Percentiles rank a stretch among this genome's conserved stretches.
Evolutionary conservation across 2,888 invertebrate genomes (phyloP).

Genomic region (Nephrotoma appendiculata): DNA sequence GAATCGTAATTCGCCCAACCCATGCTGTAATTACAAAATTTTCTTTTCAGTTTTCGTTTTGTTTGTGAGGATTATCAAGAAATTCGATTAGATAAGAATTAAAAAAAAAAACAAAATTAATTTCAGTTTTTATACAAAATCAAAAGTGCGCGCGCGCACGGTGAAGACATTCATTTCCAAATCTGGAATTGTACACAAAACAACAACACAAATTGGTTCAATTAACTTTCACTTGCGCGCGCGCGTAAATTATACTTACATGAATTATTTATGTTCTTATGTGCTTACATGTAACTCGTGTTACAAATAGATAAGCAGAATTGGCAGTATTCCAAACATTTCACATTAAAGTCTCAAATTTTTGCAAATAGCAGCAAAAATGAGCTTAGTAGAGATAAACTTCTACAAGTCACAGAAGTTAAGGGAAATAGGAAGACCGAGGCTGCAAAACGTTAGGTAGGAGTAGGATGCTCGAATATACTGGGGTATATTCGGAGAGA

Average conservation of each 20-base stretch:
- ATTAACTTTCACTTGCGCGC: not conserved
- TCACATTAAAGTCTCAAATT: no score
- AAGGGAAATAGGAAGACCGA: no score
- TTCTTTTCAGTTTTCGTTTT: not conserved
- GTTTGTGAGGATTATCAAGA: not conserved
- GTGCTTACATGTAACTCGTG: no score
- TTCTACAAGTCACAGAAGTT: no score
- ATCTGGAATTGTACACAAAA: not conserved
- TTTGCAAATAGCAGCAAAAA: no score
- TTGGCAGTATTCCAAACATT: no score
- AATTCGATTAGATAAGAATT: not conserved
- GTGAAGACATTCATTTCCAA: not conserved
- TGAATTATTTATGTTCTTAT: not conserved
- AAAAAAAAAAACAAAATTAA: not conserved
- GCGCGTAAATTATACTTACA: not conserved
- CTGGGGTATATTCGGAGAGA: no score
- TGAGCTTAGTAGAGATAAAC: no score
- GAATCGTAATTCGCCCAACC: not conserved
- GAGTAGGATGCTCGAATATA: no score
- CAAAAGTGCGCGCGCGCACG: not conserved
- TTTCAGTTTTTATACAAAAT: not conserved
- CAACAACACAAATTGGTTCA: not conserved
- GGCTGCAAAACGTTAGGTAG: no score
- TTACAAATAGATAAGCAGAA: no score
- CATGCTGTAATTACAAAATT: not conserved